Percentiles rank a stretch among this genome's conserved stretches.
Evolutionary conservation across 2,113 vertebrate species (phyloP).

Genomic region (Panthera uncia): DNA sequence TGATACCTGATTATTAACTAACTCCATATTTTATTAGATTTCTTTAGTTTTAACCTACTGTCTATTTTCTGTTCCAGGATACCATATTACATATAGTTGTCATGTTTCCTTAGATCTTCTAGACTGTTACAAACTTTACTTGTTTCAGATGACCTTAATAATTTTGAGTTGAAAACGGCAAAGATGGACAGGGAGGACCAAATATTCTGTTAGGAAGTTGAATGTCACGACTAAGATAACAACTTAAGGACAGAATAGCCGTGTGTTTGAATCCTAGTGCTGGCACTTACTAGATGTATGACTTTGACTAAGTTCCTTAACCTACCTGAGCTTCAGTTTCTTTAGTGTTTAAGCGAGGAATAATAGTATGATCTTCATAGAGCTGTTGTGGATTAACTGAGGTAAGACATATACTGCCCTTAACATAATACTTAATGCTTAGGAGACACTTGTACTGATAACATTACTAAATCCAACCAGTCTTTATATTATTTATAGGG

Average conservation of each 20-base stretch:
- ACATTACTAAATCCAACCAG: neutral
- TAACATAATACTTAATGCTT: neutral
- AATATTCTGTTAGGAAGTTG: neutral
- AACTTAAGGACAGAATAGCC: neutral
- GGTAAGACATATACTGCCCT: neutral
- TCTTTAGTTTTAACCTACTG: neutral
- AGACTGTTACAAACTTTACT: neutral
- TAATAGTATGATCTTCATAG: neutral
- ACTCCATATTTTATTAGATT: neutral
- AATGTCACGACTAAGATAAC: neutral
- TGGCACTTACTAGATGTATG: neutral
- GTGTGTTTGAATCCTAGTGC: neutral
- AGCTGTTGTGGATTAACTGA: neutral
- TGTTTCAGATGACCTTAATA: neutral
- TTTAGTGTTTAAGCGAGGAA: neutral
- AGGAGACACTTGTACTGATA: neutral
- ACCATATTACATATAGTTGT: neutral
- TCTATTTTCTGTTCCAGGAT: neutral
- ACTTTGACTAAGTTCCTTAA: neutral
- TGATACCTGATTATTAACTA: neutral
- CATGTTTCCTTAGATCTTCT: neutral
- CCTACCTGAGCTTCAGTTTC: neutral
- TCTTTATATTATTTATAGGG: neutral
- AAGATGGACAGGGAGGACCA: neutral
- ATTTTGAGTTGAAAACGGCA: neutral